A percentile compares a stretch with the other conserved stretches of the same genome.
These are phyloP conservation scores for Tribolium freemani DNA, from an alignment of 2,888 invertebrate genomes.

Conservation along the genomic window DNA sequence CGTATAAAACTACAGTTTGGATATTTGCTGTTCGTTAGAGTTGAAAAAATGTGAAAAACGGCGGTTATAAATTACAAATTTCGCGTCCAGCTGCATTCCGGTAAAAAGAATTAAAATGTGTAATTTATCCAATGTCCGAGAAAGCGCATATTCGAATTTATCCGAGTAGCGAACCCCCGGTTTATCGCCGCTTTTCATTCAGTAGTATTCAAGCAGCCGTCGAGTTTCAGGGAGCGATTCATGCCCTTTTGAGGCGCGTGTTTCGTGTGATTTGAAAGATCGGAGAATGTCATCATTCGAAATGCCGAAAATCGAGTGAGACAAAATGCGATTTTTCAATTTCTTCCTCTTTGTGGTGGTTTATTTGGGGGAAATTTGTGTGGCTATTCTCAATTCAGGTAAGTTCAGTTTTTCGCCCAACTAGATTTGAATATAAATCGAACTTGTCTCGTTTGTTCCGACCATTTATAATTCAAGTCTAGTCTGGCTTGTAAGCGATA, in stretches of 20 bases:
- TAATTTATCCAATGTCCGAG: constrained; percentile 3
- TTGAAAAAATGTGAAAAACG: too few species aligned
- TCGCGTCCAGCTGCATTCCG: too few species aligned
- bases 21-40: too few species aligned
- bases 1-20: not conserved
- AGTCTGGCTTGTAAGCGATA: constrained; percentile 35
- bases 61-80: too few species aligned
- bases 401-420: constrained; percentile 37
- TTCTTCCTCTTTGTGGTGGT: not conserved
- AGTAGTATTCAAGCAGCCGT: constrained; percentile 27
- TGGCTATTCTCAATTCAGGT: constrained; percentile 54
- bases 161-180: constrained; percentile 33
- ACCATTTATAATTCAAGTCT: constrained; percentile 50
- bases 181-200: constrained; percentile 36
- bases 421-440: constrained; percentile 1
- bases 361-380: constrained; percentile 40
- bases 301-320: not conserved
- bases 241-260: constrained; percentile 13
- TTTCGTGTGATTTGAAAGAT: not conserved
- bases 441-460: constrained; percentile 39
- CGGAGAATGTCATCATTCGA: not conserved
- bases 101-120: too few species aligned
- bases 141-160: constrained; percentile 34
- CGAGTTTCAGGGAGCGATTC: constrained; percentile 21
- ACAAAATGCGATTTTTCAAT: not conserved